These are phyloP conservation scores for Drosophila triauraria DNA, from an alignment of 1,140 invertebrate species.

Conservation along the genomic window DNA sequence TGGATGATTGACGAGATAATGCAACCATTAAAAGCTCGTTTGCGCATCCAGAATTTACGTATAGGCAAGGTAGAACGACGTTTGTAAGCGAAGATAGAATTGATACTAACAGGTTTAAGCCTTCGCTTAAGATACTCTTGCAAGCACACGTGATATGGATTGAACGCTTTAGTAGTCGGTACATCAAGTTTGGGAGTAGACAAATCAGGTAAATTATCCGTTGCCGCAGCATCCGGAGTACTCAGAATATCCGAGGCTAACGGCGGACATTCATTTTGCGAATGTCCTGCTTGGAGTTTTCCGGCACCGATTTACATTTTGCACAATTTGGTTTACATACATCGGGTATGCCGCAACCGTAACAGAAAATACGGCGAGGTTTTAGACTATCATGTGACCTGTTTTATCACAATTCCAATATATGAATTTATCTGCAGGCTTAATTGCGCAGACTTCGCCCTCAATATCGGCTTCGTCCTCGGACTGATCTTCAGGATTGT, in stretches of 20 bases:
- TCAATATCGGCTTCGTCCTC: not conserved
- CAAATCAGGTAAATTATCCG: not conserved
- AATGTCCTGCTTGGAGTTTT: constrained; percentile 16
- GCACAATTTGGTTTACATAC: constrained; percentile 11
- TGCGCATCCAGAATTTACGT: too few relatives aligned
- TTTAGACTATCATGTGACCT: constrained; percentile 12
- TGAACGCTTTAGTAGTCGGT: not conserved
- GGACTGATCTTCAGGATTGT: not conserved
- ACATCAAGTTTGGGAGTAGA: not conserved
- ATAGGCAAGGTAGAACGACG: too few relatives aligned
- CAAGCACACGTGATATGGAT: constrained; percentile 20
- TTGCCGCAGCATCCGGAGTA: not conserved
- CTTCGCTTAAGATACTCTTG: constrained; percentile 11
- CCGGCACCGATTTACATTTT: constrained; percentile 3
- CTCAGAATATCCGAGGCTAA: not conserved
- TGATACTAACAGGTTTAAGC: too few relatives aligned
- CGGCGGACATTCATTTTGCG: constrained; percentile 10
- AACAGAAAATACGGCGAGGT: constrained; percentile 3
- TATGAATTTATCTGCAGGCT: too few relatives aligned
- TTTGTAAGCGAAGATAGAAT: too few relatives aligned
- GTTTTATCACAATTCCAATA: constrained; percentile 2
- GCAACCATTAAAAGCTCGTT: too few relatives aligned
- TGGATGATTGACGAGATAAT: too few relatives aligned
- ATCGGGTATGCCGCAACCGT: constrained; percentile 3
- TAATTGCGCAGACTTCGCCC: not conserved